Conservation (phyloP, 2,113 vertebrate species). For the Phocoena sinus region DNA sequence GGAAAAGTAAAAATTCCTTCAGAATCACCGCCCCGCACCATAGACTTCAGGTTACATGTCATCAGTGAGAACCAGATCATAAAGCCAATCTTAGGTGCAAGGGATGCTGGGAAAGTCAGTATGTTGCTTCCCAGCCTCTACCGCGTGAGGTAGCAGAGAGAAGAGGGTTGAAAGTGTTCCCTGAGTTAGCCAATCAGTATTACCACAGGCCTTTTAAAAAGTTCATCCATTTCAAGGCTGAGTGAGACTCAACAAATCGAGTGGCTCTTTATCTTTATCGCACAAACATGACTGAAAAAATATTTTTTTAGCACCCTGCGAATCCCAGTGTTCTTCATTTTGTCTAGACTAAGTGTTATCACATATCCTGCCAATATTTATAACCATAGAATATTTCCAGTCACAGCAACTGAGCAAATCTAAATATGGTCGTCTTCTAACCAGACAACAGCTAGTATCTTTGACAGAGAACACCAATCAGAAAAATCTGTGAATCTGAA, state of each 20-base stretch:
- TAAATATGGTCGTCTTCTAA: neutral
- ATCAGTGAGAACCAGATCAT: neutral
- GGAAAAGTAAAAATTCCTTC: neutral
- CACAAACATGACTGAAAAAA: neutral
- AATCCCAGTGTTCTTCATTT: neutral
- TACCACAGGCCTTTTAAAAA: neutral
- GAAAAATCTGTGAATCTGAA: neutral
- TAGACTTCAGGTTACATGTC: neutral
- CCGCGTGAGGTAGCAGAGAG: neutral
- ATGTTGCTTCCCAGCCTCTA: neutral
- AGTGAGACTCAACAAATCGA: neutral
- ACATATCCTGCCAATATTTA: neutral
- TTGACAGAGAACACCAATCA: neutral
- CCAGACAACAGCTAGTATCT: neutral
- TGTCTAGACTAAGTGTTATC: neutral
- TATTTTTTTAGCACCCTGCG: neutral
- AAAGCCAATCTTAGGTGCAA: neutral
- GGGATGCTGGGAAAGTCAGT: neutral
- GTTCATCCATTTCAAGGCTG: neutral
- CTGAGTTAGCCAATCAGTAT: neutral
- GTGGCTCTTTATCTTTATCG: neutral
- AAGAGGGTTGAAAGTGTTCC: neutral
- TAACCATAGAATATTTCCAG: neutral
- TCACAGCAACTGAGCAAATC: conserved; percentile 12
- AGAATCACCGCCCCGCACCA: neutral